phyloP scores from a whole-genome alignment of 2,113 vertebrate genomes.

The Reinhardtius hippoglossoides region DNA sequence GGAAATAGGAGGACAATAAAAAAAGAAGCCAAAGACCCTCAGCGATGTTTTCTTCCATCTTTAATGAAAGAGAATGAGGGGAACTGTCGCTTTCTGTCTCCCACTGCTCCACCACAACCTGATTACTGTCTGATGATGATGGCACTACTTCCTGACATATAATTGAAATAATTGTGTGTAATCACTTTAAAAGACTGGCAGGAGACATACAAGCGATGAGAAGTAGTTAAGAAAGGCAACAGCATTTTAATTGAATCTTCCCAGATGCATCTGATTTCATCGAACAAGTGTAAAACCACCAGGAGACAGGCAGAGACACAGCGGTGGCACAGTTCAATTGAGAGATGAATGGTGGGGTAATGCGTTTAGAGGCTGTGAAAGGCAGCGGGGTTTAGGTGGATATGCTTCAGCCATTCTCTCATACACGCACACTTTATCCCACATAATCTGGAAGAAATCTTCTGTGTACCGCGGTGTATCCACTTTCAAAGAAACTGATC shows the following conservation, averaged over 20 bases:
- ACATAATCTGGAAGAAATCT: conserved; percentile 73
- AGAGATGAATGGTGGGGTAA: conserved; percentile 65
- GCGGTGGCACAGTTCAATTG: conserved; percentile 57
- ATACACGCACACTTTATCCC: conserved; percentile 60
- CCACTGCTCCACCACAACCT: conserved; percentile 67
- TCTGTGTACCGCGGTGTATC: conserved; percentile 39
- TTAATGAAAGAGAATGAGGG: conserved; percentile 66
- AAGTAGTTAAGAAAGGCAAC: conserved; percentile 72
- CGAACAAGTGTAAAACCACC: conserved; percentile 62
- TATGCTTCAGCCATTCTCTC: conserved; percentile 67
- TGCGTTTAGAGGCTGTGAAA: conserved; percentile 66
- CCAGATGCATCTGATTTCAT: conserved; percentile 70
- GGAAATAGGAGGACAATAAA: conserved; percentile 38
- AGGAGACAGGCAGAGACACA: conserved; percentile 46
- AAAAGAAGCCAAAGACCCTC: conserved; percentile 11
- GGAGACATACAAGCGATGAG: conserved; percentile 68
- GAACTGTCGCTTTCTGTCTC: conserved; percentile 61
- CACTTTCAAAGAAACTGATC: conserved; percentile 38
- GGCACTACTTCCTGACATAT: conserved; percentile 72
- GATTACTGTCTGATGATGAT: conserved; percentile 75
- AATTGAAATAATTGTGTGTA: conserved; percentile 79
- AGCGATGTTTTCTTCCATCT: conserved; percentile 48
- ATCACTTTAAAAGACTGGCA: conserved; percentile 80
- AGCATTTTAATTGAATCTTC: conserved; percentile 74
- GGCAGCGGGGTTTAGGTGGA: conserved; percentile 66